These are phyloP conservation scores for Eristalis intricaria DNA, from an alignment of 2,888 invertebrate genomes.

Conservation along the genomic window DNA sequence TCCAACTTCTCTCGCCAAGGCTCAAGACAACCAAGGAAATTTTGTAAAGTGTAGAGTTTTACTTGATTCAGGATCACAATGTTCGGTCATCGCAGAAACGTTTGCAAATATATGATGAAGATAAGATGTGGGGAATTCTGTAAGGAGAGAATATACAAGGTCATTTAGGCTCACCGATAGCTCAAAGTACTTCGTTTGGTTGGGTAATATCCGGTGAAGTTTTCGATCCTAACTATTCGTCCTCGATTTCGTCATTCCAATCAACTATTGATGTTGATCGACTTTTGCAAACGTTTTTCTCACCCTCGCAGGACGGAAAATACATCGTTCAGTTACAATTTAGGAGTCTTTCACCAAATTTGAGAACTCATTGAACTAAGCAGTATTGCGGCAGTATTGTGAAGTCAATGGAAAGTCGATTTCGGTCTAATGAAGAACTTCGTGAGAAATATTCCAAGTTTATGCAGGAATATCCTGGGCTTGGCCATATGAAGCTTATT, in stretches of 20 bases:
- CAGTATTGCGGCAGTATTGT: too few relatives aligned
- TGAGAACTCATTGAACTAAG: too few relatives aligned
- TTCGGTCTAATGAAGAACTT: too few relatives aligned
- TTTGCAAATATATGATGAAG: too few relatives aligned
- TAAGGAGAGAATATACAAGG: slow-evolving; percentile 15
- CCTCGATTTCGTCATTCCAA: slow-evolving; percentile 13
- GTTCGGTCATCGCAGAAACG: slow-evolving; percentile 2
- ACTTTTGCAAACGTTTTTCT: slow-evolving; percentile 29
- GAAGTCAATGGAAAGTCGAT: too few relatives aligned
- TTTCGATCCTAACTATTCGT: background rate
- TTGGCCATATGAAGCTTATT: too few relatives aligned
- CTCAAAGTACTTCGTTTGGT: slow-evolving; percentile 52
- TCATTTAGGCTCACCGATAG: slow-evolving; percentile 10
- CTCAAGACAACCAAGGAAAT: background rate
- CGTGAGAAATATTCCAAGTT: too few relatives aligned
- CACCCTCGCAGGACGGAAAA: slow-evolving; percentile 37
- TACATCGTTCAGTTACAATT: slow-evolving; percentile 43
- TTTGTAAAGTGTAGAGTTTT: background rate
- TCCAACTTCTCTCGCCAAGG: background rate
- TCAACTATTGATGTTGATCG: slow-evolving; percentile 28
- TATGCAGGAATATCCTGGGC: too few relatives aligned
- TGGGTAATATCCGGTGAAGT: slow-evolving; percentile 48
- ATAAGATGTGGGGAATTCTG: background rate
- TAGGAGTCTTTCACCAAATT: too few relatives aligned
- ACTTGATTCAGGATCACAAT: slow-evolving; percentile 12